Evolutionary conservation across 2,113 vertebrate genomes (phyloP), one percentile per base, ranked within the genome.

Genomic region (Hirundichthys speculiger): DNA sequence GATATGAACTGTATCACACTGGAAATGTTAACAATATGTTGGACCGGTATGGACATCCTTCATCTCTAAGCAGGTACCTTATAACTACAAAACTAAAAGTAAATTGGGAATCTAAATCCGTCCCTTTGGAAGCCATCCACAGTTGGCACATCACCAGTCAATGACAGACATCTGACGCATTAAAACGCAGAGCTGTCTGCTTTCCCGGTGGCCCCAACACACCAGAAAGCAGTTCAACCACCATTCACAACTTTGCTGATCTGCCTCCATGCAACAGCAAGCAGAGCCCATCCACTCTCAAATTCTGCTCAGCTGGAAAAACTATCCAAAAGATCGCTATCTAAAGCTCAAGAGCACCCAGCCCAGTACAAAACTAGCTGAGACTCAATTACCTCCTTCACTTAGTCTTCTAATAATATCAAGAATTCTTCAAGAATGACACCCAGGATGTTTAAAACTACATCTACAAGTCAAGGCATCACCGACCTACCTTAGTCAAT

Each of bases 251-350:
- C 21, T 45, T 21, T 47, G 0, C 49, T 49, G 18, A 52, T 18
- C 9, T 24, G 40, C 60, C 49, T 63, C 30, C 1, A 34, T 6
- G 11, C 30, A 10, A 34, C 30, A 34, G 30, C 30, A 34, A 34
- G 30, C 30, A 34, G 30, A 34, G 30, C 30, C 2, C 4, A 34
- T 34, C 30, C 2, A 34, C 45, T 24, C 21, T 52, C n/a, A 25
- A 39, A 62, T 39, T 61, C 25, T 21, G 4, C 21, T 67, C 19
- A 43, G 41, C 27, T 27, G n/a, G 63, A 66, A 24, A 56, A 52
- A 13, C 13, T 52, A 38, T 43, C 14, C 38, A 42, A 27, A 49
- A 42, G 39, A 41, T 30, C 7, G 0, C 1, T 25, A 47, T 20
- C 5, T 49, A 55, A 65, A 65, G 41, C 41, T 54, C 11, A 25